A percentile compares a stretch with the other conserved stretches of the same genome.
Evolutionary conservation across 2,797 vertebrate species (phyloP).

Genomic region (Microchirus variegatus): DNA sequence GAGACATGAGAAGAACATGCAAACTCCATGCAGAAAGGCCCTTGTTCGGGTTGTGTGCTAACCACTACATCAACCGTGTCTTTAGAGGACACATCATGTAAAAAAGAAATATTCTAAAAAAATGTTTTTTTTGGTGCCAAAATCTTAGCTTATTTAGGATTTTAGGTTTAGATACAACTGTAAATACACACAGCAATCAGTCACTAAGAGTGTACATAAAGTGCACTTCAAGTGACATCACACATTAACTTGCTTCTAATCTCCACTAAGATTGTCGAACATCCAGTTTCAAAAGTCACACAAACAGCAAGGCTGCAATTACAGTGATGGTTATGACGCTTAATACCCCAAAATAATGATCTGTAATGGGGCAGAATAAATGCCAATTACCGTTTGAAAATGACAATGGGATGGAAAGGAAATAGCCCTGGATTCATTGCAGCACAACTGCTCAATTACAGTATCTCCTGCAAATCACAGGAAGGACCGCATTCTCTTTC

Average conservation of each 20-base stretch:
- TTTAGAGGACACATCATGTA: no score
- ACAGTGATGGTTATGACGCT: conserved; percentile 35
- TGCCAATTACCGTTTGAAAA: conserved; percentile 42
- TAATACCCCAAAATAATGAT: conserved; percentile 42
- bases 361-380: conserved; percentile 40
- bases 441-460: conserved; percentile 37
- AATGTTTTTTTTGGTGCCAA: conserved; percentile 10
- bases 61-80: no score
- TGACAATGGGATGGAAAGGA: conserved; percentile 39
- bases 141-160: conserved; percentile 15
- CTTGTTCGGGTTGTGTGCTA: no score
- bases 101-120: no score
- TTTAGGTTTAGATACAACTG: conserved; percentile 12
- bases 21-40: no score
- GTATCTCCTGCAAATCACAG: conserved; percentile 11
- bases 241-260: conserved; percentile 4
- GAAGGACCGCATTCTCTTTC: conserved; percentile 12
- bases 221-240: conserved; percentile 5
- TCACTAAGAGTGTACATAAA: conserved; percentile 8
- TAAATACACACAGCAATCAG: conserved; percentile 27
- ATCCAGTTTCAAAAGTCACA: conserved; percentile 26
- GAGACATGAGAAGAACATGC: no score
- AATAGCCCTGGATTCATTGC: conserved; percentile 20
- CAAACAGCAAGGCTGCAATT: conserved; percentile 30
- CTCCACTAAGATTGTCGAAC: background rate